phyloP scores from a whole-genome alignment of 2,797 vertebrate species.

The Scleropages formosus region DNA sequence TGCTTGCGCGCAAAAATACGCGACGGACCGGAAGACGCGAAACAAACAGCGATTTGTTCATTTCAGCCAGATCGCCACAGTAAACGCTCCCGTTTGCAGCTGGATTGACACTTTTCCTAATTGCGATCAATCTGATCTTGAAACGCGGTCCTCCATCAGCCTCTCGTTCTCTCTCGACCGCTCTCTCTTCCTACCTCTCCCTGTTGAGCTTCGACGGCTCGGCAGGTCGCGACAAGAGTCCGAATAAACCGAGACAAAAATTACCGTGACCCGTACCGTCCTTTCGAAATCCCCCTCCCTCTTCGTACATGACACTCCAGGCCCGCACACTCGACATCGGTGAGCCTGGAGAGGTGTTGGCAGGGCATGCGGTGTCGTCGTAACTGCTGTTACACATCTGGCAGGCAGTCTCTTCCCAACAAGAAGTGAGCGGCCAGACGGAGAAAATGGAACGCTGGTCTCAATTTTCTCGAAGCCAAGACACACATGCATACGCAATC shows the following conservation, averaged over 20 bases:
- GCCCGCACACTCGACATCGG: too few species aligned
- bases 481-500: too few species aligned
- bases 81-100: neutral
- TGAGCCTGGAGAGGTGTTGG: too few species aligned
- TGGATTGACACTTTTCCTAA: constrained; percentile 24
- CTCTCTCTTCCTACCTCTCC: constrained; percentile 6
- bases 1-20: constrained; percentile 17
- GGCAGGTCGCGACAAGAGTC: constrained; percentile 14
- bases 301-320: constrained; percentile 1
- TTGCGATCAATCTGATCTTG: constrained; percentile 28
- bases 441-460: neutral
- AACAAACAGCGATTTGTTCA: constrained; percentile 21
- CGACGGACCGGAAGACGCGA: neutral
- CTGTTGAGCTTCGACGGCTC: constrained; percentile 4
- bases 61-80: neutral
- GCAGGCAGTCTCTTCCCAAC: too few species aligned
- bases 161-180: neutral
- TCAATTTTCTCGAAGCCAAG: neutral
- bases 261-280: constrained; percentile 22
- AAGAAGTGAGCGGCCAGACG: too few species aligned
- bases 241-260: constrained; percentile 26
- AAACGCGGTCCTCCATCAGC: constrained; percentile 13
- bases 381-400: too few species aligned
- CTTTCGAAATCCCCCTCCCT: neutral
- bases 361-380: too few species aligned